These are phyloP conservation scores for Jaculus jaculus DNA, from an alignment of 2,113 vertebrate species.

Conservation along the genomic window DNA sequence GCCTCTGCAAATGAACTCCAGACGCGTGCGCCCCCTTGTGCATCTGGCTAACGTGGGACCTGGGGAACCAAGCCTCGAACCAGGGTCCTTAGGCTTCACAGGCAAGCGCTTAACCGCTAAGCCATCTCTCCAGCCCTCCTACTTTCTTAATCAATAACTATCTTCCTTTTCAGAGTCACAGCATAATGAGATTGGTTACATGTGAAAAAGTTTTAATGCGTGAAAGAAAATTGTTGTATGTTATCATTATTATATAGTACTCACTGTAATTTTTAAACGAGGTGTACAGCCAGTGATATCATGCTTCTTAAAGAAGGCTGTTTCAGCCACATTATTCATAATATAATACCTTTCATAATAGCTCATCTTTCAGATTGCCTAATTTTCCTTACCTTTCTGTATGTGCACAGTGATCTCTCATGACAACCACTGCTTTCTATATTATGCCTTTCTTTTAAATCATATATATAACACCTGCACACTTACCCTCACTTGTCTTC, in stretches of 20 bases:
- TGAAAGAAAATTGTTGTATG: conserved; percentile 45
- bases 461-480: background rate
- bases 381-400: background rate
- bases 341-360: conserved; percentile 18
- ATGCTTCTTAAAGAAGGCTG: conserved; percentile 47
- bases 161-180: background rate
- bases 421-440: background rate
- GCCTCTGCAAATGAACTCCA: too few species aligned
- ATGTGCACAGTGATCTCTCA: background rate
- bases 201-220: conserved; percentile 15
- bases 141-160: background rate
- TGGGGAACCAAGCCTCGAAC: too few species aligned
- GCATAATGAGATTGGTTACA: background rate
- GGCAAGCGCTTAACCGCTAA: too few species aligned
- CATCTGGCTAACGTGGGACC: too few species aligned
- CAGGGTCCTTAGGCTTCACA: too few species aligned
- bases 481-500: background rate
- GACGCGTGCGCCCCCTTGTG: too few species aligned
- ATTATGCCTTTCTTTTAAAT: conserved; percentile 11
- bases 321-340: conserved; percentile 48
- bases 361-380: background rate
- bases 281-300: conserved; percentile 10
- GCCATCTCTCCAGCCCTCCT: too few species aligned
- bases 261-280: conserved; percentile 51
- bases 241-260: conserved; percentile 40